These are phyloP conservation scores for Drosophila yakuba DNA, from an alignment of 1,140 invertebrate genomes.

Conservation along the genomic window DNA sequence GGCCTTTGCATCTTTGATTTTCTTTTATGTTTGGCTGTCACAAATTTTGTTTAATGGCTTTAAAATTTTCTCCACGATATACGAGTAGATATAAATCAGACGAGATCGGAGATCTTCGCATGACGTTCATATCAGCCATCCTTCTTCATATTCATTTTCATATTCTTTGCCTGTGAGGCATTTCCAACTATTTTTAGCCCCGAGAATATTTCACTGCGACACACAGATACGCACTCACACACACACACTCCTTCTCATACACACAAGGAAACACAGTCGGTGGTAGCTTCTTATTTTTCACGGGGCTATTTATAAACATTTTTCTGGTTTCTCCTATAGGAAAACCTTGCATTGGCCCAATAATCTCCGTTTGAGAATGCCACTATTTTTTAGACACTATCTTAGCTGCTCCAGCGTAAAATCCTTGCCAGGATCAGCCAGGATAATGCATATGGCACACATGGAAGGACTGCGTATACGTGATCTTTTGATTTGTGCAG, in stretches of 20 bases:
- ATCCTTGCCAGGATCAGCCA: constrained; percentile 55
- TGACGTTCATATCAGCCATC: constrained; percentile 57
- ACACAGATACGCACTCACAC: constrained; percentile 58
- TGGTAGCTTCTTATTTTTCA: constrained; percentile 84
- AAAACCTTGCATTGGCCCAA: constrained; percentile 29
- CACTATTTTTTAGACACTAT: constrained; percentile 4
- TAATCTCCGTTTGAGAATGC: constrained; percentile 1
- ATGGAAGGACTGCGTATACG: neutral
- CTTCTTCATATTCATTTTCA: constrained; percentile 78
- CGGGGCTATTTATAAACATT: constrained; percentile 75
- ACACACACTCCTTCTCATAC: constrained; percentile 20
- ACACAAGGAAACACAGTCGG: constrained; percentile 25
- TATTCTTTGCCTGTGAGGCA: constrained; percentile 64
- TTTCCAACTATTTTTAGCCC: constrained; percentile 72
- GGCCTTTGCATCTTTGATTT: constrained; percentile 36
- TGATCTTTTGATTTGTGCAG: constrained; percentile 12
- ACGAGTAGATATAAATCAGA: constrained; percentile 42
- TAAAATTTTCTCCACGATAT: constrained; percentile 9
- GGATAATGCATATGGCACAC: constrained; percentile 53
- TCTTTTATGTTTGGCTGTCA: constrained; percentile 41
- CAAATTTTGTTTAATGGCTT: constrained; percentile 35
- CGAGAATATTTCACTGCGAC: constrained; percentile 69
- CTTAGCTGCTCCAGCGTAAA: constrained; percentile 19
- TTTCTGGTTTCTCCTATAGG: constrained; percentile 52
- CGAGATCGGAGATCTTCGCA: constrained; percentile 47